Conservation (phyloP, 1,140 invertebrate species). For the Drosophila pandora region DNA sequence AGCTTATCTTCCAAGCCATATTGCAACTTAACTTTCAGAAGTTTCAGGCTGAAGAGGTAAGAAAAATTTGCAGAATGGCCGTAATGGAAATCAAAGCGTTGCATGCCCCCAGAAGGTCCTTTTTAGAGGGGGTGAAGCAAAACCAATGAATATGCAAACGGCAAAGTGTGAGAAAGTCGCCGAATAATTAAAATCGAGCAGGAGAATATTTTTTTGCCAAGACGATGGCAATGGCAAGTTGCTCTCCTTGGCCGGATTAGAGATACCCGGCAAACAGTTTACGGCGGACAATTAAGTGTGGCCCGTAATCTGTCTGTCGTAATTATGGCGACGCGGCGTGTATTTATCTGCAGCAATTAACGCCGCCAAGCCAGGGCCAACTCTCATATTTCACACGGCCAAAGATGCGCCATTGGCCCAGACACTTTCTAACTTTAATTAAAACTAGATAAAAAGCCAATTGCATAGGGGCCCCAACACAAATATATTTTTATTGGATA, state of each 20-base stretch:
- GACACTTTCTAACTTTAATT: constrained; percentile 27
- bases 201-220: constrained; percentile 25
- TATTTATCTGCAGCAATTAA: constrained; percentile 79
- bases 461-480: constrained; percentile 2
- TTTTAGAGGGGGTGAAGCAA: not conserved
- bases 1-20: constrained; percentile 61
- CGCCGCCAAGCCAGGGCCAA: constrained; percentile 51
- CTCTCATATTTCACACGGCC: constrained; percentile 69
- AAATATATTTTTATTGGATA: not conserved
- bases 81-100: constrained; percentile 69
- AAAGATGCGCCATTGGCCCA: constrained; percentile 42
- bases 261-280: constrained; percentile 63
- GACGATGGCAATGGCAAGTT: constrained; percentile 12
- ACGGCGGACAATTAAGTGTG: constrained; percentile 73
- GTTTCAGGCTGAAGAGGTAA: not conserved
- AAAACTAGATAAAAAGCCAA: not conserved
- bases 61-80: constrained; percentile 41
- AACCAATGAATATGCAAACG: constrained; percentile 71
- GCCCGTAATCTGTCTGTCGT: constrained; percentile 76
- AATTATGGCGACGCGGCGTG: constrained; percentile 73
- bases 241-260: constrained; percentile 28
- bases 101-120: not conserved
- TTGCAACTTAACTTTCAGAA: constrained; percentile 53
- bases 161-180: constrained; percentile 42
- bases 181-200: constrained; percentile 77